Conservation (phyloP, 2,113 vertebrate species). For the Plestiodon gilberti region DNA sequence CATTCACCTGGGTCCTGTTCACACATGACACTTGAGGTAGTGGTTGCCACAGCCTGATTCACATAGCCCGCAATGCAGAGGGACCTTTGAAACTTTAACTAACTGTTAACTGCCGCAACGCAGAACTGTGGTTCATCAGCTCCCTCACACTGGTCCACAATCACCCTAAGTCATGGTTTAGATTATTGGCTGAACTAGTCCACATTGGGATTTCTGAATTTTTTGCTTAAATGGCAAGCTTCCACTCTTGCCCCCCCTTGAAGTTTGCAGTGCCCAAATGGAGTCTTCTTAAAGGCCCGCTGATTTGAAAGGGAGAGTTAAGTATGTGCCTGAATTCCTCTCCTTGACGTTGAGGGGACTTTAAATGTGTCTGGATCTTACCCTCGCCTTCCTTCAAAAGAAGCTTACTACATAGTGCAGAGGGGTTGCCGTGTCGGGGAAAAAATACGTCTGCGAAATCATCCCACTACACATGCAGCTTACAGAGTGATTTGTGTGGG, state of each 20-base stretch:
- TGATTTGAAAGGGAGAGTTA: background rate
- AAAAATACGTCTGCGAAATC: rapidly evolving
- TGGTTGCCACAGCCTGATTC: background rate
- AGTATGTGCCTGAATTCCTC: background rate
- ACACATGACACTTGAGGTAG: background rate
- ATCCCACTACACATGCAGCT: background rate
- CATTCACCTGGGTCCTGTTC: rapidly evolving
- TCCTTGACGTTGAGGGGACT: background rate
- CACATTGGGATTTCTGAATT: background rate
- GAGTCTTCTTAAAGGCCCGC: background rate
- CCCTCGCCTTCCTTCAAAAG: too few relatives aligned
- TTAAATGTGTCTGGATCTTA: background rate
- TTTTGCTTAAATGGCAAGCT: background rate
- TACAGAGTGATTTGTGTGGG: background rate
- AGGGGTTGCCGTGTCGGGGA: background rate
- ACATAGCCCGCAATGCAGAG: background rate
- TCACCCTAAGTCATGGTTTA: too few relatives aligned
- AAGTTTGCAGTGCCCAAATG: background rate
- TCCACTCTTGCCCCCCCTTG: too few relatives aligned
- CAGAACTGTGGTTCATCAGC: too few relatives aligned
- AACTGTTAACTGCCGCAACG: too few relatives aligned
- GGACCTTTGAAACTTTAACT: background rate
- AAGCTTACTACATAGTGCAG: background rate
- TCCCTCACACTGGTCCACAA: too few relatives aligned
- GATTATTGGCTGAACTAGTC: background rate